A percentile compares a stretch with the other conserved stretches of the same genome.
Evolutionary conservation across 1,140 invertebrate species (phyloP).

Genomic region (Reticulitermes speratus): DNA sequence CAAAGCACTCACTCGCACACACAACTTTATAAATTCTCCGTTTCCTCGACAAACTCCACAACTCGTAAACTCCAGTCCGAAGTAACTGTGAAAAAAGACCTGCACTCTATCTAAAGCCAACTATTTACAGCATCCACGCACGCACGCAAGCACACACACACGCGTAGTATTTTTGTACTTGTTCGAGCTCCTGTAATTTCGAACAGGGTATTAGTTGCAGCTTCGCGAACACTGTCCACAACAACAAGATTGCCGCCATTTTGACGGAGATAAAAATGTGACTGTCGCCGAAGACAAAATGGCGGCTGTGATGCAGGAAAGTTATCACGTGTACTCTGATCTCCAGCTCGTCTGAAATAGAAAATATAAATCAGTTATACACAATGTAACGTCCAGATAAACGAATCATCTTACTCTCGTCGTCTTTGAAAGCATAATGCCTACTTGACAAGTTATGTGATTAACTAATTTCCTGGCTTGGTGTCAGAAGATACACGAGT

Average conservation of each 20-base stretch:
- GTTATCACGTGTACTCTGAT: slow-evolving; percentile 33
- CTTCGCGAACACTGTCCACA: slow-evolving; percentile 10
- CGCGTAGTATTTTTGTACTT: not conserved
- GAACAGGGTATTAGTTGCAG: not conserved
- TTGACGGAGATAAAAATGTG: not conserved
- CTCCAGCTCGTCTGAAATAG: slow-evolving; percentile 32
- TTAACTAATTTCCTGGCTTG: too few species aligned
- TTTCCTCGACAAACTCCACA: too few species aligned
- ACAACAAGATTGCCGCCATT: not conserved
- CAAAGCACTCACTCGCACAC: too few species aligned
- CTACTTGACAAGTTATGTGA: not conserved
- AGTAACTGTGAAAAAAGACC: not conserved
- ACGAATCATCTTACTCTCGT: not conserved
- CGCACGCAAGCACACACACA: not conserved
- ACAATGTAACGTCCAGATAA: not conserved
- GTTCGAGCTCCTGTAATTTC: slow-evolving; percentile 6
- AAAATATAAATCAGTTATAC: not conserved
- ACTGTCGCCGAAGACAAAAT: not conserved
- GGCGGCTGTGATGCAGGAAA: slow-evolving; percentile 2
- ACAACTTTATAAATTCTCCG: too few species aligned
- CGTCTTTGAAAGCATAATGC: not conserved
- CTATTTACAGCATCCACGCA: not conserved
- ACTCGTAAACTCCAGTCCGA: not conserved
- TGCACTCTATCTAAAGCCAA: not conserved
- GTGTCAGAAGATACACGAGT: too few species aligned